Percentiles rank a stretch among this genome's conserved stretches.
Evolutionary conservation across 2,888 invertebrate species (phyloP).

Genomic region (Thymelicus lineola): DNA sequence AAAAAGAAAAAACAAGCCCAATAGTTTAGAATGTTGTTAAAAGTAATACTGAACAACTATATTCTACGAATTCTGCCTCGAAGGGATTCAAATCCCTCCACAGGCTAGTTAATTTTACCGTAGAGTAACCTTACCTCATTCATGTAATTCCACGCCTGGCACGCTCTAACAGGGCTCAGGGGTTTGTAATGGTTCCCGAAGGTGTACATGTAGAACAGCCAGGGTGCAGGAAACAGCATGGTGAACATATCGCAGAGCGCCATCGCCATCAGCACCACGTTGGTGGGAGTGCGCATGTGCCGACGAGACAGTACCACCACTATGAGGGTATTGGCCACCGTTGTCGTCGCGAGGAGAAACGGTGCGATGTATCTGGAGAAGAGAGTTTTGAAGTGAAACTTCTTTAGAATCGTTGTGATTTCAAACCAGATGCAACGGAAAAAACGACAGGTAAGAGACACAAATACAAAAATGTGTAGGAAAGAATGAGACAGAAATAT

Average conservation of each 20-base stretch:
- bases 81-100: neutral
- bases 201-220: slow-evolving; percentile 96
- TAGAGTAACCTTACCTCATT: slow-evolving; percentile 86
- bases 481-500: too few relatives aligned
- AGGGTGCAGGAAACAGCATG: slow-evolving; percentile 94
- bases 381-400: too few relatives aligned
- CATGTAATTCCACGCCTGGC: slow-evolving; percentile 92
- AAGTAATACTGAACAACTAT: too few relatives aligned
- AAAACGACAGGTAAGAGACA: too few relatives aligned
- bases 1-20: too few relatives aligned
- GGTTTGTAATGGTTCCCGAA: slow-evolving; percentile 94
- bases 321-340: slow-evolving; percentile 96
- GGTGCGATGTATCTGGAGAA: slow-evolving; percentile 88
- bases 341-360: slow-evolving; percentile 93
- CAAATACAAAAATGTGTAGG: too few relatives aligned
- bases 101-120: neutral
- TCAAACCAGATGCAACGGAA: too few relatives aligned
- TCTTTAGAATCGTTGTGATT: too few relatives aligned
- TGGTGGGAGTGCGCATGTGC: slow-evolving; percentile 97
- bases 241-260: slow-evolving; percentile 98
- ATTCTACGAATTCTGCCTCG: too few relatives aligned
- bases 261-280: slow-evolving; percentile 97
- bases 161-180: slow-evolving; percentile 89
- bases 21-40: too few relatives aligned
- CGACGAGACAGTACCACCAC: slow-evolving; percentile 95